Base-by-base conservation (phyloP, 1,140 invertebrate genomes). In the Proales similis region DNA sequence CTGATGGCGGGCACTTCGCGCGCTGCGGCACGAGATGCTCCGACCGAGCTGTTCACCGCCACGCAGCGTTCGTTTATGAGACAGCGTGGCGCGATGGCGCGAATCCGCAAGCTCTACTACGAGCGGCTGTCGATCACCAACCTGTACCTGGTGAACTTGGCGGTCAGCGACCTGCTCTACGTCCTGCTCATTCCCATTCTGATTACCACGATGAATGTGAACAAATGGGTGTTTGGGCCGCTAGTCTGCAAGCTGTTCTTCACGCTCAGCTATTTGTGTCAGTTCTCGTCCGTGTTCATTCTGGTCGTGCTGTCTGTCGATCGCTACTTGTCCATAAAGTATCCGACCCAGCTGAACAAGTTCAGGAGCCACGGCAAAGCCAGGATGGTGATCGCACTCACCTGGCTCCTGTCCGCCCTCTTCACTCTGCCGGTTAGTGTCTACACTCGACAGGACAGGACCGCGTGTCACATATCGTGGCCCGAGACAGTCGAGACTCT, bases 361-460 rank as follows among this genome's bases (percentile, higher is more conserved):
- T 57, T 57, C 22, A 26, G 51, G 17, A 57, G 20, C n/a, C 36
- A 57, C n/a, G 19, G 45, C 9, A 68, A 75, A 2, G 67, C 77
- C 2, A 65, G 69, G 5, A 68, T 78, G 39, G 68, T 78, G 2
- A 73, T 76, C 46, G 53, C 74, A 1, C 66, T 69, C 38, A 71
- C 78, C n/a, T 79, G 77, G 77, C 70, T 74, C 4, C 61, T 78
- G 3, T 77, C 78, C n/a, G 71, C 74, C 42, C 69, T 78, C 17
- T 71, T 74, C 5, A 74, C 96, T 85, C 68, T 80, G 17, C 93
- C 92, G 0, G 85, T 96, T 6, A 88, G 93, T 63, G 82, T 94
- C 68, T 94, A 95, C 70, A 85, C 90, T 1, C 87, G 83, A 29
- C 70, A 62, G 3, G n/a, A n/a, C n/a, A 67, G 67, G n/a, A 26